Percentiles rank a stretch among this genome's conserved stretches.
Conservation (phyloP, 2,888 invertebrate genomes). For the Volucella bombylans region DNA sequence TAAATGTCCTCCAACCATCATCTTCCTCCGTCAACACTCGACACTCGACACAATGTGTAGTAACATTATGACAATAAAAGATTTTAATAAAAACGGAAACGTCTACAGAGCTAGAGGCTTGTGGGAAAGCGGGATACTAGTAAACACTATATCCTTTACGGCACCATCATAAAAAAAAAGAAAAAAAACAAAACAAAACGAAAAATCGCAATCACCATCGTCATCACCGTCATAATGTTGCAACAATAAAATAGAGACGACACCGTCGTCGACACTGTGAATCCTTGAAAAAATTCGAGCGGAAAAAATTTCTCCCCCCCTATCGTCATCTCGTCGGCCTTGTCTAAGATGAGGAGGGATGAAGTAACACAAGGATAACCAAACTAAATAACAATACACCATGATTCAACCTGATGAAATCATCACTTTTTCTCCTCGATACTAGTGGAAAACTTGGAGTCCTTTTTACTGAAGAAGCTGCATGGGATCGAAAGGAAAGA, state of each 20-base stretch:
- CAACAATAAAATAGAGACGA: conserved; percentile 71
- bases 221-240: conserved; percentile 65
- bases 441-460: background rate
- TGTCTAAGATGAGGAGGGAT: background rate
- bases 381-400: conserved; percentile 52
- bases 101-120: conserved; percentile 35
- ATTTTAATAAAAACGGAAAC: conserved; percentile 68
- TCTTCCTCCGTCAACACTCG: conserved; percentile 31
- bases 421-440: conserved; percentile 56
- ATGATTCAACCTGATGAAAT: conserved; percentile 70
- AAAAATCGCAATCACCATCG: conserved; percentile 55
- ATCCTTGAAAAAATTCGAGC: conserved; percentile 61
- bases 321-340: too few relatives aligned
- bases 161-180: conserved; percentile 60
- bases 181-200: conserved; percentile 42
- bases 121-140: conserved; percentile 21
- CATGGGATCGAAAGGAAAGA: background rate
- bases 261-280: conserved; percentile 21
- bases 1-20: conserved; percentile 43
- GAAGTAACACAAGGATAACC: conserved; percentile 37
- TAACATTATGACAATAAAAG: conserved; percentile 71
- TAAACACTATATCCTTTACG: conserved; percentile 65
- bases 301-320: background rate
- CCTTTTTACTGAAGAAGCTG: background rate
- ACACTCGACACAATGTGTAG: conserved; percentile 41